Evolutionary conservation across 2,113 vertebrate species (phyloP).

Genomic region (Pygoscelis antarcticus): DNA sequence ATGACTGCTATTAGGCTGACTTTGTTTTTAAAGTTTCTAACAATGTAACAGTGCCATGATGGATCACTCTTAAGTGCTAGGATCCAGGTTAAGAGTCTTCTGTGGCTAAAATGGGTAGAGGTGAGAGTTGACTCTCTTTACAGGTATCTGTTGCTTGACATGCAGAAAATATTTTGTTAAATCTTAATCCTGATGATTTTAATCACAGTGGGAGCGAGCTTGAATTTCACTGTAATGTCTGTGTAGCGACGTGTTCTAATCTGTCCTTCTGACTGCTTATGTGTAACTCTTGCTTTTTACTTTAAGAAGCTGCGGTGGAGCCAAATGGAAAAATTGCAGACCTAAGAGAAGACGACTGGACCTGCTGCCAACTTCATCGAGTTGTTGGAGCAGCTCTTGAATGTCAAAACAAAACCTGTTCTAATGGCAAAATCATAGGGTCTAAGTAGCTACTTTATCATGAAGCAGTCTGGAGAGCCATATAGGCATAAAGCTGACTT

Average conservation of each 20-base stretch:
- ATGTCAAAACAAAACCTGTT: slow-evolving; percentile 59
- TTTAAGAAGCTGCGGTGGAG: slow-evolving; percentile 44
- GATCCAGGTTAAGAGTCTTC: neutral
- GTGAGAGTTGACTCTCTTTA: neutral
- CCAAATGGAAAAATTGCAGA: slow-evolving; percentile 42
- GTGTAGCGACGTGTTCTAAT: neutral
- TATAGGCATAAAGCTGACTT: neutral
- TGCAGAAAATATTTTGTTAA: neutral
- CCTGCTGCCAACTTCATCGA: slow-evolving; percentile 22
- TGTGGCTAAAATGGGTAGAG: neutral
- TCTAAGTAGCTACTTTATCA: neutral
- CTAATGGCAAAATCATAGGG: slow-evolving; percentile 11
- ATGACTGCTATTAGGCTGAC: neutral
- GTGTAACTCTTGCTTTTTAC: slow-evolving; percentile 9
- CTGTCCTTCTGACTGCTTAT: neutral
- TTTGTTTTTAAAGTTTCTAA: neutral
- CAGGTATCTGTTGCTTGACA: neutral
- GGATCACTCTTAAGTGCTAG: neutral
- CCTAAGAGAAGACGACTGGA: slow-evolving; percentile 13
- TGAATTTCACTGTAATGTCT: neutral
- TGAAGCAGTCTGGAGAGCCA: neutral
- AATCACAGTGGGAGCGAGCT: neutral
- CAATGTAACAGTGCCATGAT: fast-evolving
- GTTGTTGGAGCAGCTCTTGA: slow-evolving; percentile 46
- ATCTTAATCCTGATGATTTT: neutral